Evolutionary conservation across 2,797 vertebrate genomes (phyloP).

Genomic region (Toxotes lorentzi): DNA sequence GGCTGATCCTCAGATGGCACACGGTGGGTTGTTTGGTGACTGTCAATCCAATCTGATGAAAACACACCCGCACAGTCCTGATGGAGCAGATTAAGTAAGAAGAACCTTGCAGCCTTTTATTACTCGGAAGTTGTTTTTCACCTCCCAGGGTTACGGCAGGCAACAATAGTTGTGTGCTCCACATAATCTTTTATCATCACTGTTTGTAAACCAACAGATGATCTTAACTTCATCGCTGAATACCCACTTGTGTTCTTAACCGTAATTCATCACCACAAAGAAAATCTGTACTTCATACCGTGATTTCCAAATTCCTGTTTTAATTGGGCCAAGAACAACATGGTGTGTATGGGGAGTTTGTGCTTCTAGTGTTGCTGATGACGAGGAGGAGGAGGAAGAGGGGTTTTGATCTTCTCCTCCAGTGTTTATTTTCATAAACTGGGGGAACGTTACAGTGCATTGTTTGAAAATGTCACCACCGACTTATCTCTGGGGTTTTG

Average conservation of each 20-base stretch:
- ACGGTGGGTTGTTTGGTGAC: background rate
- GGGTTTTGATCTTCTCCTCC: slow-evolving; percentile 24
- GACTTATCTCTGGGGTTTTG: slow-evolving; percentile 10
- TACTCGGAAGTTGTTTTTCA: background rate
- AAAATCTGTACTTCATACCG: background rate
- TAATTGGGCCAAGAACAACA: slow-evolving; percentile 25
- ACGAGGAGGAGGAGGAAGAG: background rate
- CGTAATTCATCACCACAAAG: background rate
- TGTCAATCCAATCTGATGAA: too few species aligned
- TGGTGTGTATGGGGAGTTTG: slow-evolving; percentile 12
- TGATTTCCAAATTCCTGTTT: background rate
- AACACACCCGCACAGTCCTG: too few species aligned
- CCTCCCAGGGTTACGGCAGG: background rate
- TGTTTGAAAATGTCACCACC: slow-evolving; percentile 20
- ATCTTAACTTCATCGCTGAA: background rate
- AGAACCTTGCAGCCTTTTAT: too few species aligned
- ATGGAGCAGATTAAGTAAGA: too few species aligned
- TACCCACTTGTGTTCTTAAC: background rate
- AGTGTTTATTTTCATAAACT: slow-evolving; percentile 43
- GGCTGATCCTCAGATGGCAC: background rate
- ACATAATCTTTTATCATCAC: background rate
- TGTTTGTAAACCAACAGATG: background rate
- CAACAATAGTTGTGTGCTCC: background rate
- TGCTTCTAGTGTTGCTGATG: slow-evolving; percentile 12
- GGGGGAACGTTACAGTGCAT: slow-evolving; percentile 6